Conservation (phyloP, 1,140 invertebrate genomes). For the Teleogryllus occipitalis region DNA sequence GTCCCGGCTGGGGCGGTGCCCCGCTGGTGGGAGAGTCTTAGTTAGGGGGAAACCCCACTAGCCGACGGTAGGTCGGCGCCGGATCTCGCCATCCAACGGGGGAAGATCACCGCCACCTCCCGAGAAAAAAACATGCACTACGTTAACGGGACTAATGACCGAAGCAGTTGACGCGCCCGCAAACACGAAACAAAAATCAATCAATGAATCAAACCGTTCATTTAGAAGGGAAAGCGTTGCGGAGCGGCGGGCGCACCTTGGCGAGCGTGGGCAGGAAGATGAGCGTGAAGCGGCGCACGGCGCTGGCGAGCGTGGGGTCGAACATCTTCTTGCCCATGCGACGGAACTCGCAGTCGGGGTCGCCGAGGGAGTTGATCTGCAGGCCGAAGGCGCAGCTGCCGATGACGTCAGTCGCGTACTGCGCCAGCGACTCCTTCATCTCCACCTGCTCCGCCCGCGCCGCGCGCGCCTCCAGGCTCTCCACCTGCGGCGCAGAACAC, state of each 20-base stretch:
- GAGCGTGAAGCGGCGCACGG: background rate
- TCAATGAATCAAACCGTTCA: background rate
- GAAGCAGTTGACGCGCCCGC: too few relatives aligned
- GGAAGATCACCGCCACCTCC: too few relatives aligned
- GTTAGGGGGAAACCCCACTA: too few relatives aligned
- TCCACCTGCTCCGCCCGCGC: constrained; percentile 30
- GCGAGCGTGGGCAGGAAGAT: background rate
- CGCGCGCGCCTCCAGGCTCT: constrained; percentile 14
- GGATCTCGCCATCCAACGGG: too few relatives aligned
- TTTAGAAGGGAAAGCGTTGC: background rate
- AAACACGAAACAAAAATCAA: too few relatives aligned
- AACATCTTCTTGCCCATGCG: constrained; percentile 25
- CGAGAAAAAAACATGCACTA: too few relatives aligned
- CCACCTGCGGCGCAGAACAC: background rate
- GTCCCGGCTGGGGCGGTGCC: too few relatives aligned
- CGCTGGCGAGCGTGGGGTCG: constrained; percentile 8
- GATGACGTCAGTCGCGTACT: constrained; percentile 55
- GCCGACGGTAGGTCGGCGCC: too few relatives aligned
- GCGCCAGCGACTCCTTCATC: constrained; percentile 46
- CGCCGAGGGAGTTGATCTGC: constrained; percentile 45
- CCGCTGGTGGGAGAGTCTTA: too few relatives aligned
- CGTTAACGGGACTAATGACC: too few relatives aligned
- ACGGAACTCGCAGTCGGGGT: constrained; percentile 44
- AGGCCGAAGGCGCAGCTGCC: constrained; percentile 53
- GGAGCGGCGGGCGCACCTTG: background rate